phyloP scores from a whole-genome alignment of 2,888 invertebrate species.

The Ptilodon capucinus region DNA sequence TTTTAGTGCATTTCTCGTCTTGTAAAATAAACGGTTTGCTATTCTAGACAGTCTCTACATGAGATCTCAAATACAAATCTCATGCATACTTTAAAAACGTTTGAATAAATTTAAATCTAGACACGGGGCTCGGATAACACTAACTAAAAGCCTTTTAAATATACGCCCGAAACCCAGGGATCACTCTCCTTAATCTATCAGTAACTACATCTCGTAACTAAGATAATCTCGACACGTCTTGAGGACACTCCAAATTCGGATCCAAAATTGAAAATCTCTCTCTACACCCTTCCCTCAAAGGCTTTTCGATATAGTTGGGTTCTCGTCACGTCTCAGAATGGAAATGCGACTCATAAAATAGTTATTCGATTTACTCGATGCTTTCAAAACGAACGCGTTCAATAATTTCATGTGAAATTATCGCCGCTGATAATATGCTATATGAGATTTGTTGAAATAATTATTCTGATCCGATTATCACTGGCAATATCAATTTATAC shows the following conservation, averaged over 20 bases:
- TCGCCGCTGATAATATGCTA: not conserved
- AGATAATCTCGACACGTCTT: conserved; percentile 40
- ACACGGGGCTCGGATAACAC: not conserved
- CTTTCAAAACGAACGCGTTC: conserved; percentile 1
- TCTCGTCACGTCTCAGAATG: conserved; percentile 45
- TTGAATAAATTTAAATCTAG: not conserved
- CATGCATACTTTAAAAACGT: not conserved
- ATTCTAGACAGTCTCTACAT: no score
- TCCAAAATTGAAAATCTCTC: conserved; percentile 46
- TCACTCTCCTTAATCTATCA: conserved; percentile 13
- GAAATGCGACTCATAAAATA: conserved; percentile 25
- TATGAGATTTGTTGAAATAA: not conserved
- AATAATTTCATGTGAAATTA: not conserved
- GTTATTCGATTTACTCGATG: conserved; percentile 15
- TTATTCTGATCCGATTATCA: not conserved
- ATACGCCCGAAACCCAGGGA: conserved; percentile 3
- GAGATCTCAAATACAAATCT: no score
- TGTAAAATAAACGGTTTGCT: no score
- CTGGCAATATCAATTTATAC: not conserved
- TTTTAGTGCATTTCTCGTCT: no score
- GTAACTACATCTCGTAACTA: conserved; percentile 21
- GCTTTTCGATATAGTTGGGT: conserved; percentile 40
- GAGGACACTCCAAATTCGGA: conserved; percentile 40
- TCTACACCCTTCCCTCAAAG: conserved; percentile 33
- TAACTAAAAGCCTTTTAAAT: conserved; percentile 3